Evolutionary conservation across 2,888 invertebrate species (phyloP), one percentile per base, ranked within the genome.

Genomic region (Calephelis perditalis): DNA sequence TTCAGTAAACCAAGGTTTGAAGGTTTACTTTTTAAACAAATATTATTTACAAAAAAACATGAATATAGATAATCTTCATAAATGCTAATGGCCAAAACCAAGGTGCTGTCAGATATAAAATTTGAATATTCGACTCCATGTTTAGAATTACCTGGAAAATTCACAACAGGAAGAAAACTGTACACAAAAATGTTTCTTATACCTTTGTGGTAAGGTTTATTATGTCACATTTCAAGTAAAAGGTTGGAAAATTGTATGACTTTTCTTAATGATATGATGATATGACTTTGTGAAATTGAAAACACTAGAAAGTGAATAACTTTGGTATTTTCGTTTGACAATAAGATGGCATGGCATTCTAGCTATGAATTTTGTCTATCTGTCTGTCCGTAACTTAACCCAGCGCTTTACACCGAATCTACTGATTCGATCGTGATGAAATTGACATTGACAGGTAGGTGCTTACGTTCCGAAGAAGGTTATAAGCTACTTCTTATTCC

Each of bases 101-200:
- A 52, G 52, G 52, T 52, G 52, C 26, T 52, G 52, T 26, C 52
- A 52, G 52, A 52, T 52, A 52, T 52, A 52, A 52, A 52, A 52
- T 52, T 52, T 52, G 52, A 52, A 52, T 35, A 52, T 52, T 52
- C 35, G 52, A 52, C 52, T 35, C 52, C 52, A 35, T 52, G 35
- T 52, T 52, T 52, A 6, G 11, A 52, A 52, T 52, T 52, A 52
- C 52, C 52, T 52, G 52, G 26, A 35, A 52, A 52, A 52, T 52
- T 52, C 35, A 35, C 52, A 26, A 52, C 26, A 52, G 26, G 2
- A 2, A 9, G 12, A 4, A 26, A 7, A 49, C 8, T 7, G 26
- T 49, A 10, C 15, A 5, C 9, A 6, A 52, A 35, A 26, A 26
- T 52, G 52, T 35, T 26, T 6, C 35, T 10, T 52, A 1, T 6